Evolutionary conservation across 2,797 vertebrate genomes (phyloP).

Genomic region (Neomorphus geoffroyi): DNA sequence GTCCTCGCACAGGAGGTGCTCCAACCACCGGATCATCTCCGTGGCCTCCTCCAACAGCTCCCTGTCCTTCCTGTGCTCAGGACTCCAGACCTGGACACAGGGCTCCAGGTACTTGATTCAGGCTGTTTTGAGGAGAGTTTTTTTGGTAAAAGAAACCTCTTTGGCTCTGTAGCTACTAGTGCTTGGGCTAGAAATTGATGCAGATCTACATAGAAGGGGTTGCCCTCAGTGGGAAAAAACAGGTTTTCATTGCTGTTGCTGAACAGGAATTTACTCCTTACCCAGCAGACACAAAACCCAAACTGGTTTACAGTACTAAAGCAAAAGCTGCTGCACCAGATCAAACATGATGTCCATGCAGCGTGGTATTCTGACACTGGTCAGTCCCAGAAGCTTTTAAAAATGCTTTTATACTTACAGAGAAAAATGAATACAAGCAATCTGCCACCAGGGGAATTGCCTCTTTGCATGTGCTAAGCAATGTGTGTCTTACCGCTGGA

Average conservation of each 20-base stretch:
- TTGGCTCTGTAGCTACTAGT: neutral
- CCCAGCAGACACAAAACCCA: neutral
- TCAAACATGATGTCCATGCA: rapidly evolving
- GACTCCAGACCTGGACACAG: too few relatives aligned
- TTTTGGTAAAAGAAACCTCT: neutral
- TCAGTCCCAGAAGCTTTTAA: neutral
- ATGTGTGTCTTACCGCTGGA: neutral
- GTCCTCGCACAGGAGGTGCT: too few relatives aligned
- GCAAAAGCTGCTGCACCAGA: rapidly evolving
- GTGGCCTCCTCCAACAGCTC: too few relatives aligned
- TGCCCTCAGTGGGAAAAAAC: neutral
- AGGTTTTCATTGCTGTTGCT: neutral
- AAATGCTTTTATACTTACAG: neutral
- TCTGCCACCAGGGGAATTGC: neutral
- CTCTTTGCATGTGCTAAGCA: neutral
- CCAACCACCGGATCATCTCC: too few relatives aligned
- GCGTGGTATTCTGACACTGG: neutral
- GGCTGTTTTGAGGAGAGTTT: neutral
- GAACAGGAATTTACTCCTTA: neutral
- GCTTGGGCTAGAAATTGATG: neutral
- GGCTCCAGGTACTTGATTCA: neutral
- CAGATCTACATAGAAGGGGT: neutral
- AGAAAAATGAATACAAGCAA: neutral
- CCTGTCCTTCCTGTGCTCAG: too few relatives aligned
- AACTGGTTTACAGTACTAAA: neutral